A percentile compares a stretch with the other conserved stretches of the same genome.
Evolutionary conservation across 2,888 invertebrate species (phyloP).

Genomic region (Saturnia japonica): DNA sequence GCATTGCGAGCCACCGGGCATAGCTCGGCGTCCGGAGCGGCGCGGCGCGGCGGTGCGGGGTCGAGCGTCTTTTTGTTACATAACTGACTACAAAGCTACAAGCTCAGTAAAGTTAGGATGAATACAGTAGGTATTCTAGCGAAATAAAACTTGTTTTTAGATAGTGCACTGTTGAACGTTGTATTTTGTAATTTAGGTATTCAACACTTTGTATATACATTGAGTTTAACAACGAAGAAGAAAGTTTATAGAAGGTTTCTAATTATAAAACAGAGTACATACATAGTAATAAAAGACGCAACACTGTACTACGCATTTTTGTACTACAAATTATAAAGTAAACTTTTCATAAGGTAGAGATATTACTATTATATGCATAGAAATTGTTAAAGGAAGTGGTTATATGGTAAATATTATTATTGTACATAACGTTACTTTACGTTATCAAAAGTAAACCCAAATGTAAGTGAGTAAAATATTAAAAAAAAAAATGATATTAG

Average conservation of each 20-base stretch:
- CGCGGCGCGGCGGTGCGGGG: too few relatives aligned
- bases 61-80: slow-evolving; percentile 17
- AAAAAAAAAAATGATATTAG: background rate
- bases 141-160: slow-evolving; percentile 1
- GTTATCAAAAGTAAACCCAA: too few relatives aligned
- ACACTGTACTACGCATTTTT: too few relatives aligned
- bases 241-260: background rate
- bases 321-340: too few relatives aligned
- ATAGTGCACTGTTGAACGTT: slow-evolving; percentile 2
- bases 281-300: background rate
- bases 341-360: too few relatives aligned
- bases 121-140: slow-evolving; percentile 14
- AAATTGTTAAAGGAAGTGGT: too few relatives aligned
- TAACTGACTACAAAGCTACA: slow-evolving; percentile 17
- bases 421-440: too few relatives aligned
- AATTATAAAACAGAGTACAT: background rate
- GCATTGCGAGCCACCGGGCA: slow-evolving; percentile 15
- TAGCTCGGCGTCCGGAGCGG: slow-evolving; percentile 9
- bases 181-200: slow-evolving; percentile 4
- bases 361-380: too few relatives aligned
- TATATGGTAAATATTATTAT: too few relatives aligned
- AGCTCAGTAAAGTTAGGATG: slow-evolving; percentile 15
- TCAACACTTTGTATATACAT: background rate
- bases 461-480: background rate
- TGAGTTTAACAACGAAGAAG: background rate